Conservation (phyloP, 2,113 vertebrate species). For the Pogona vitticeps region DNA sequence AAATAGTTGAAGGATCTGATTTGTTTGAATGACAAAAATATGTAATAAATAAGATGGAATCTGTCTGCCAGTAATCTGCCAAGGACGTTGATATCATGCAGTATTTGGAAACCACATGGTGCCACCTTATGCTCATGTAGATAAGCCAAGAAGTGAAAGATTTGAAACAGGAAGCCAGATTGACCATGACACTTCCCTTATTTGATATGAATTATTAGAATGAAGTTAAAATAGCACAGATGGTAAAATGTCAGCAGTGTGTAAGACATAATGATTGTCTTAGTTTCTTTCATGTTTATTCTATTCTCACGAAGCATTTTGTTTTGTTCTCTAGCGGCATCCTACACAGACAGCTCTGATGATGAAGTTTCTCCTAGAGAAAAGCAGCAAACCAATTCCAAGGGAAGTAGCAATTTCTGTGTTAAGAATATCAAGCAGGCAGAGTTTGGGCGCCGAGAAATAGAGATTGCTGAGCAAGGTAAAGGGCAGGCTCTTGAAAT, state of each 20-base stretch:
- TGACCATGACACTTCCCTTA: neutral
- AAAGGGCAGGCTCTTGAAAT: neutral
- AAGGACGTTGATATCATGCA: neutral
- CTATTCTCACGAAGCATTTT: slow-evolving; percentile 1
- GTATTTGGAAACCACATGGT: neutral
- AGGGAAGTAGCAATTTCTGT: slow-evolving; percentile 93
- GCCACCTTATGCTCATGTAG: rapidly evolving
- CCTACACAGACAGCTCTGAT: slow-evolving; percentile 95
- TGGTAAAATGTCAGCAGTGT: slow-evolving; percentile 12
- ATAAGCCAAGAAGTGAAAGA: slow-evolving; percentile 2
- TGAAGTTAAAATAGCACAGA: slow-evolving; percentile 14
- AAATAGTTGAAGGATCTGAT: neutral
- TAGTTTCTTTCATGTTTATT: neutral
- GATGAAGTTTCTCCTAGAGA: slow-evolving; percentile 93
- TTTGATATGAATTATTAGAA: slow-evolving; percentile 10
- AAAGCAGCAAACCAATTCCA: slow-evolving; percentile 92
- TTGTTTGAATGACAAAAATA: neutral
- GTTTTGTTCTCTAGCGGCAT: slow-evolving; percentile 80
- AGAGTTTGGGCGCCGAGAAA: slow-evolving; percentile 93
- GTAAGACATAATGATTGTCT: slow-evolving; percentile 4
- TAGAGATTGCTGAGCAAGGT: slow-evolving; percentile 97
- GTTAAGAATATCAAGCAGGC: slow-evolving; percentile 97
- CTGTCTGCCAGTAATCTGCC: slow-evolving; percentile 5
- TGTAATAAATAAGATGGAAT: neutral
- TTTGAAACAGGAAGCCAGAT: neutral